Base-by-base conservation (phyloP, 2,888 invertebrate genomes). In the Pocota personata region DNA sequence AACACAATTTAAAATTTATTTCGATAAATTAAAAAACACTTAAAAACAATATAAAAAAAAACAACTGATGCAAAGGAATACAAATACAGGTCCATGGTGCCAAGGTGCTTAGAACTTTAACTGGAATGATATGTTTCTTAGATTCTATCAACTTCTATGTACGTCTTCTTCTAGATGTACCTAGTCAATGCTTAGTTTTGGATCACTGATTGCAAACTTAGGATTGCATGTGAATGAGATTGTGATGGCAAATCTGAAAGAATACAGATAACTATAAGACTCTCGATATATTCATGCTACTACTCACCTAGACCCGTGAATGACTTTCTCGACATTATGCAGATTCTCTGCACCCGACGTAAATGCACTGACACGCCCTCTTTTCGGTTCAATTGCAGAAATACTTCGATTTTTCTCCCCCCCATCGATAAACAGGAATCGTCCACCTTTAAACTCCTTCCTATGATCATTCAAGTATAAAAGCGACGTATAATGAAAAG, bases 301-400 rank as follows among this genome's bases (percentile, higher is more conserved):
- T 19, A 24, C 72, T 60, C 71, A 90, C 90, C 90, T 92, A 4
- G 94, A 93, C 14, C 98, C 98, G 21, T 94, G 94, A 8, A 93
- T 94, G 3, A 98, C 96, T 91, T 94, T 95, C 92, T 98, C 97
- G 1, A 98, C 97, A 91, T 94, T 94, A 92, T 98, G 97, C 0
- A 94, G 91, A 93, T 98, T 98, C 93, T 98, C 98, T 46, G 94
- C 94, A 12, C 97, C 98, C 55, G 98, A 97, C 0, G 97, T 97
- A 90, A 97, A 98, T 93, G 97, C 96, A 32, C 95, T 95, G 1
- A 97, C 94, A 87, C 98, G 94, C 16, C 96, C 96, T 91, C 94
- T 94, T 88, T 95, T 94, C 0, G 97, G 97, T 91, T 97, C 97
- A 55, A 96, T 93, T 0, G 95, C 94, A 0, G 88, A 79, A 64